Conservation (phyloP, 2,113 vertebrate genomes). For the Cryptomyrus ogoouensis region DNA sequence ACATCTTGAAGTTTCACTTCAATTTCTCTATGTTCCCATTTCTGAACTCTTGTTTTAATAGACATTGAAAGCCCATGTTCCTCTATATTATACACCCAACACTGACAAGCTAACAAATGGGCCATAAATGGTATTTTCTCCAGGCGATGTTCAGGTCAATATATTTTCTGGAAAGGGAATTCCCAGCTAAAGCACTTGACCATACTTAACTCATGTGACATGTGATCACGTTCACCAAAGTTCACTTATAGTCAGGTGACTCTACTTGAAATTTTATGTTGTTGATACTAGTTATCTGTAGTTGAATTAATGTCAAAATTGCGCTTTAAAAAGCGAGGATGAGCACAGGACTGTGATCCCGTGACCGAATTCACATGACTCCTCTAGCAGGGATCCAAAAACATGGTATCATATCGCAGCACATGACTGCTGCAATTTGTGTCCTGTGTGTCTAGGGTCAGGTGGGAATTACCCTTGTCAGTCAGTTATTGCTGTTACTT, state of each 20-base stretch:
- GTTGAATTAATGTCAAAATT: background rate
- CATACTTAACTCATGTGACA: background rate
- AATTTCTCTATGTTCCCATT: background rate
- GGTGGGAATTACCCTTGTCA: background rate
- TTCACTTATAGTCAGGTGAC: background rate
- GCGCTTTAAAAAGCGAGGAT: background rate
- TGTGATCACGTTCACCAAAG: background rate
- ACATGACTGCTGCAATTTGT: background rate
- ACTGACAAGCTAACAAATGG: background rate
- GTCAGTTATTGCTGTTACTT: background rate
- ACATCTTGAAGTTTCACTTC: background rate
- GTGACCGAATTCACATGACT: background rate
- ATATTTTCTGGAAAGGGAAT: background rate
- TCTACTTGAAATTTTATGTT: background rate
- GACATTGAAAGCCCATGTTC: background rate
- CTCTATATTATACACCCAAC: background rate
- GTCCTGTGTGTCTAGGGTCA: background rate
- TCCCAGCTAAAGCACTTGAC: background rate
- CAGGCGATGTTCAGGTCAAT: background rate
- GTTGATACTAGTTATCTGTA: background rate
- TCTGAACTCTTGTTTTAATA: background rate
- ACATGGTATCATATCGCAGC: background rate
- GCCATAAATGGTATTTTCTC: background rate
- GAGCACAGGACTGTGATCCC: background rate
- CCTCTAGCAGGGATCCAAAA: background rate